These are phyloP conservation scores for Papilio glaucus DNA, from an alignment of 1,140 invertebrate species.

Conservation along the genomic window DNA sequence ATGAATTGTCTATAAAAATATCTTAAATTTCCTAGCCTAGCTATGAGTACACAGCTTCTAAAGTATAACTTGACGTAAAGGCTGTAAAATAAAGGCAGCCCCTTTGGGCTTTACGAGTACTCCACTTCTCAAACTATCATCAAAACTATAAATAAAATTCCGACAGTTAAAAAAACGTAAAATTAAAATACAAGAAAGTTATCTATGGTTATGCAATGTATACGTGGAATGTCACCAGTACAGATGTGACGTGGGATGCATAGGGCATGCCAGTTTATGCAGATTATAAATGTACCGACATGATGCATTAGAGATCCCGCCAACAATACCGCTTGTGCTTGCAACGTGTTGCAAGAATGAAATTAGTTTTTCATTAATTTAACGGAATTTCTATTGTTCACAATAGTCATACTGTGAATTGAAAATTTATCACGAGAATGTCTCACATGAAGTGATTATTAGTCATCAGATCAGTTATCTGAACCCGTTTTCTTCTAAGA, in stretches of 20 bases:
- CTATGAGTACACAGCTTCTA: no score
- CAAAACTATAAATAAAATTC: no score
- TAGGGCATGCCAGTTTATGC: slow-evolving; percentile 19
- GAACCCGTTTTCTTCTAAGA: no score
- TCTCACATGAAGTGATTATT: no score
- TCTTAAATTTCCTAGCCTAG: no score
- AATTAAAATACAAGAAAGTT: background rate
- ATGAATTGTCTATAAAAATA: no score
- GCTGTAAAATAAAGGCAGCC: no score
- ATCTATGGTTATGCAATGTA: slow-evolving; percentile 4
- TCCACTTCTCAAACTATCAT: no score
- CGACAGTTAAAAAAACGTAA: no score
- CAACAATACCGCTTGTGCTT: slow-evolving; percentile 7
- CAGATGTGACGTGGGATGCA: slow-evolving; percentile 13
- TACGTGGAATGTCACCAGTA: background rate
- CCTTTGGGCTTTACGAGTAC: no score
- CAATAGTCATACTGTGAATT: background rate
- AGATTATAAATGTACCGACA: slow-evolving; percentile 20
- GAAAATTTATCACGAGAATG: background rate
- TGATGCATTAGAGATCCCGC: slow-evolving; percentile 9
- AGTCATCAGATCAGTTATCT: no score
- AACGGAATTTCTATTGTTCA: background rate
- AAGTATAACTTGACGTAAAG: no score
- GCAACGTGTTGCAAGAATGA: background rate
- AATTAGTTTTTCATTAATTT: background rate